These are phyloP conservation scores for Perodicticus potto DNA, from an alignment of 2,797 vertebrate genomes.

Conservation along the genomic window DNA sequence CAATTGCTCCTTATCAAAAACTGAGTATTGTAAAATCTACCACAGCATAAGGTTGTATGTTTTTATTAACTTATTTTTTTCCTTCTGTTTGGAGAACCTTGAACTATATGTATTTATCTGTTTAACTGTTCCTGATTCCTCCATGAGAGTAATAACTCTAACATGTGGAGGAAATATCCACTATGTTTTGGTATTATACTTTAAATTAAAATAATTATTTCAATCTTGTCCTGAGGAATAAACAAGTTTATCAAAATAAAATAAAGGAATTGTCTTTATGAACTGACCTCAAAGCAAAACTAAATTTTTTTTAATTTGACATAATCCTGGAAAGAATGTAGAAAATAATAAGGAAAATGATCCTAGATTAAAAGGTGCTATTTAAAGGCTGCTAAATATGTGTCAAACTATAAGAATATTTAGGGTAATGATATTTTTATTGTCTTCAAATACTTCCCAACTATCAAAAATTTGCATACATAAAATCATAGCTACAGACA, in stretches of 20 bases:
- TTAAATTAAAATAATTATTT: background rate
- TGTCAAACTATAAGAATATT: background rate
- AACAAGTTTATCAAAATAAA: background rate
- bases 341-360: background rate
- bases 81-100: background rate
- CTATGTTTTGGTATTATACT: background rate
- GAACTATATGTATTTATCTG: background rate
- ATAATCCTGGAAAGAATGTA: constrained; percentile 44
- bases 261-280: background rate
- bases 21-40: background rate
- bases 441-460: background rate
- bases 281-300: background rate
- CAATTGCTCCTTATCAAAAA: background rate
- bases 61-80: background rate
- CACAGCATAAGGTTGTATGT: background rate
- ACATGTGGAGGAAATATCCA: background rate
- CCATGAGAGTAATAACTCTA: background rate
- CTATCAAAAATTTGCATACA: background rate
- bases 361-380: background rate
- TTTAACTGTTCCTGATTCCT: background rate
- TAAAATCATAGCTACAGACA: background rate
- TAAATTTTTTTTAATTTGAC: background rate
- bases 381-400: background rate
- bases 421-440: background rate
- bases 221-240: background rate